These are phyloP conservation scores for Micromesistius poutassou DNA, from an alignment of 2,797 vertebrate species.

Conservation along the genomic window DNA sequence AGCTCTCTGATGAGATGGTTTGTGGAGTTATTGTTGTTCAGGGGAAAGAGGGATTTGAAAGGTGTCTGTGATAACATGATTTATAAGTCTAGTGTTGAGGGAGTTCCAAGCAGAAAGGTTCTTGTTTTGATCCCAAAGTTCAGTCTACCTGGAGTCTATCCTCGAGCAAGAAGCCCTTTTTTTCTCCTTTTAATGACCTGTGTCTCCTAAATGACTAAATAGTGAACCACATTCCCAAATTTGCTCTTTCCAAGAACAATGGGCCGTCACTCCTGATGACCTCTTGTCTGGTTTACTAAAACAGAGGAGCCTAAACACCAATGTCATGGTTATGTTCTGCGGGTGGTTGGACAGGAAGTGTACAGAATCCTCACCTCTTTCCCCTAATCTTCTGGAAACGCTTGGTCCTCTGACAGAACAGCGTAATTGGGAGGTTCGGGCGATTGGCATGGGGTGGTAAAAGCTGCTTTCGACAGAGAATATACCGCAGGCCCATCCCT, in stretches of 20 bases:
- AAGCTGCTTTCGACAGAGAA: background rate
- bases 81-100: too few relatives aligned
- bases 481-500: background rate
- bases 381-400: constrained; percentile 12
- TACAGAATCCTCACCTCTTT: constrained; percentile 31
- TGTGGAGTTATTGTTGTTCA: too few relatives aligned
- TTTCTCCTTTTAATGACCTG: too few relatives aligned
- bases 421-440: constrained; percentile 16
- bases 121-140: too few relatives aligned
- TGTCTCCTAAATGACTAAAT: too few relatives aligned
- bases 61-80: too few relatives aligned
- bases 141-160: too few relatives aligned
- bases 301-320: constrained; percentile 40
- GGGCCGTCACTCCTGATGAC: constrained; percentile 38
- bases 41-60: too few relatives aligned
- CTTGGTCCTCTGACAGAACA: constrained; percentile 36
- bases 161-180: too few relatives aligned
- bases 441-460: background rate
- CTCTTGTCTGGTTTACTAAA: constrained; percentile 49
- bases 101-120: too few relatives aligned
- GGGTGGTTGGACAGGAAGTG: constrained; percentile 52
- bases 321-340: constrained; percentile 38
- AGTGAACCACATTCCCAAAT: background rate
- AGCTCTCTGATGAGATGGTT: background rate
- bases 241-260: constrained; percentile 48